Evolutionary conservation across 1,140 invertebrate genomes (phyloP).

Genomic region (Leptopilina boulardi): DNA sequence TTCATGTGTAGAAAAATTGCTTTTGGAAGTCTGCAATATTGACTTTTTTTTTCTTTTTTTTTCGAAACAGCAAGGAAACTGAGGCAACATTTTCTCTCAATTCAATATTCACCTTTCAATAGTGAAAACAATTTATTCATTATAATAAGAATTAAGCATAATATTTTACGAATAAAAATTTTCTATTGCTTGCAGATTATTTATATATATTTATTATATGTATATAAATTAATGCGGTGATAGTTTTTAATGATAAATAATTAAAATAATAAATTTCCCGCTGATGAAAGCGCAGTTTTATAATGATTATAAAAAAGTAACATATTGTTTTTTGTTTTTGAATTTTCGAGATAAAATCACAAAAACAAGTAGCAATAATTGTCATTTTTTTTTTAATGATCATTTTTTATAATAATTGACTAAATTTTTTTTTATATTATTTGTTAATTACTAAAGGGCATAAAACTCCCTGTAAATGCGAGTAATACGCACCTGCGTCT

Average conservation of each 20-base stretch:
- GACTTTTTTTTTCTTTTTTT: slow-evolving; percentile 8
- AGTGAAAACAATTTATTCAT: slow-evolving; percentile 4
- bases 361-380: neutral
- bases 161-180: slow-evolving; percentile 34
- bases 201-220: slow-evolving; percentile 46
- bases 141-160: neutral
- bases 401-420: slow-evolving; percentile 68
- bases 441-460: slow-evolving; percentile 58
- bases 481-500: slow-evolving; percentile 38
- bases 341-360: slow-evolving; percentile 33
- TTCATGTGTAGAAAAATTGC: neutral
- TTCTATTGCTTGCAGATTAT: slow-evolving; percentile 42
- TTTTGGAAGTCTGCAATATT: neutral
- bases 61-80: slow-evolving; percentile 19
- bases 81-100: slow-evolving; percentile 29
- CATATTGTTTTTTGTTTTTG: slow-evolving; percentile 50
- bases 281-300: slow-evolving; percentile 10
- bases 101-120: slow-evolving; percentile 6
- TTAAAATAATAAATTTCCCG: slow-evolving; percentile 52
- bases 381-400: slow-evolving; percentile 40
- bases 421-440: slow-evolving; percentile 65
- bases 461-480: slow-evolving; percentile 50
- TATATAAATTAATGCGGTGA: slow-evolving; percentile 47
- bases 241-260: slow-evolving; percentile 45
- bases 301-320: slow-evolving; percentile 58